Base-by-base conservation (phyloP, 2,888 invertebrate species). In the Ischnura elegans region DNA sequence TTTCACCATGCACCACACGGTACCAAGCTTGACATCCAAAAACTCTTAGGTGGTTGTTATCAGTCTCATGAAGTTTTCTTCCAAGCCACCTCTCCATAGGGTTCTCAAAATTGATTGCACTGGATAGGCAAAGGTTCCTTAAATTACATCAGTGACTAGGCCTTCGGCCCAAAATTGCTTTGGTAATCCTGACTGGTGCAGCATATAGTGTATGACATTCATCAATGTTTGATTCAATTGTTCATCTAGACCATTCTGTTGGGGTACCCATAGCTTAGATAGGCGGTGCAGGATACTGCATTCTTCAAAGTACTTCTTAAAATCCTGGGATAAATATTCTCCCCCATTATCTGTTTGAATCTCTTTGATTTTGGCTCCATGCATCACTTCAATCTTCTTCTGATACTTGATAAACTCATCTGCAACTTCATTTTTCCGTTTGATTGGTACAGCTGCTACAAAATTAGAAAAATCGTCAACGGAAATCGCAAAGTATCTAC, bases 51-150 rank as follows among this genome's bases (percentile, higher is more conserved):
- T 61, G 61, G 61, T 61, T 61, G 61, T 61, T 25, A n/a, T 61
- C 61, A 25, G 61, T 61, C 61, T 61, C 61, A 25, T 61, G 25
- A 61, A 61, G 25, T 61, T 61, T n/a, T 61, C 61, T 61, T 61
- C 61, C 25, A 21, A 61, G 61, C 61, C 61, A 61, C 8, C 25
- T 61, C 61, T 61, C n/a, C 61, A 61, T 61, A n/a, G 61, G 61
- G 61, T 25, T 61, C 61, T 61, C 61, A 61, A 61, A 61, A 61
- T 61, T 61, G n/a, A 61, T 61, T 61, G 61, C 25, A 61, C 61
- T 25, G 5, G 25, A 19, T 61, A n/a, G 61, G 61, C 61, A 61
- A 61, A 61, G 61, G 19, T 61, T 61, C n/a, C 61, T 21, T 21
- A 61, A 21, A 61, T 61, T 6, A 61, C 61, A 61, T 61, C 61